Conservation (phyloP, 2,113 vertebrate genomes). For the Phrynosoma blainvillii region DNA sequence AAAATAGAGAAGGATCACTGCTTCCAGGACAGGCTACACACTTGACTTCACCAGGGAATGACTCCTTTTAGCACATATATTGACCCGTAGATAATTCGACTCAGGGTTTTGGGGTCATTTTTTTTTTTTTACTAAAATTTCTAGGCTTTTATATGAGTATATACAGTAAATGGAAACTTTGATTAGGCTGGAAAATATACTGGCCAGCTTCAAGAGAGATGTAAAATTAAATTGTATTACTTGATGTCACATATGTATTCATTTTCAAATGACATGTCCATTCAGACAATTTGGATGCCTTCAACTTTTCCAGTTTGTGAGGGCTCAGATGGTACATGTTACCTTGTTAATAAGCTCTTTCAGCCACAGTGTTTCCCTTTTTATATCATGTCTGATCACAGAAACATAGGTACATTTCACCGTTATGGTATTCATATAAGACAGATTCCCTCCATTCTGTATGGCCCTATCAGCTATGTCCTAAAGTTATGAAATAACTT, state of each 20-base stretch:
- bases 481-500: not conserved
- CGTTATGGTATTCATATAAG: not conserved
- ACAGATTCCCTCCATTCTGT: not conserved
- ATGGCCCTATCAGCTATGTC: not conserved
- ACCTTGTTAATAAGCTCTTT: no score
- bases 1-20: no score
- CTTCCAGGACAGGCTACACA: no score
- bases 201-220: not conserved
- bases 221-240: not conserved
- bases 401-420: not conserved
- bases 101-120: no score
- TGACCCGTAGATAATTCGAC: no score
- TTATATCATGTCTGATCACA: no score
- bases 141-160: no score
- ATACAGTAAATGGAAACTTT: not conserved
- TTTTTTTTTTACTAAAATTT: no score
- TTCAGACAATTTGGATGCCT: not conserved
- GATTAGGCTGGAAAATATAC: not conserved
- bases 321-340: not conserved
- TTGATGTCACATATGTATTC: not conserved
- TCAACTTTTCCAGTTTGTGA: not conserved
- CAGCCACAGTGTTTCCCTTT: no score
- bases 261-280: not conserved
- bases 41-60: no score
- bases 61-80: no score